These are phyloP conservation scores for Glaucopsyche alexis DNA, from an alignment of 2,888 invertebrate genomes.

Conservation along the genomic window DNA sequence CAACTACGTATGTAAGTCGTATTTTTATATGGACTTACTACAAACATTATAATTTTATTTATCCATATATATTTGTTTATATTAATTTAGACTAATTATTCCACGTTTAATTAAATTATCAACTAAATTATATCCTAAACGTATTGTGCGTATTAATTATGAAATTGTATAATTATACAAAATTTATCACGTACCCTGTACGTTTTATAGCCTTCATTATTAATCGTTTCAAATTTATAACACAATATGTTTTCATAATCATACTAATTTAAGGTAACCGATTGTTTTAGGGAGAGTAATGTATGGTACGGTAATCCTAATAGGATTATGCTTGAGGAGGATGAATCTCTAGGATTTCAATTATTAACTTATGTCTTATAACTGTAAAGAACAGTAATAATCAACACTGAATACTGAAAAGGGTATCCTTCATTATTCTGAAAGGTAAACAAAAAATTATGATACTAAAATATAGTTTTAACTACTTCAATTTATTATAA, in stretches of 20 bases:
- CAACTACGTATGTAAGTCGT: neutral
- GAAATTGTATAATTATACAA: slow-evolving; percentile 1
- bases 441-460: neutral
- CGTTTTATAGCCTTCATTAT: slow-evolving; percentile 15
- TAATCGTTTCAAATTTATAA: slow-evolving; percentile 19
- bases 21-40: too few species aligned
- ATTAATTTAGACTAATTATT: slow-evolving; percentile 5
- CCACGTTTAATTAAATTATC: slow-evolving; percentile 5
- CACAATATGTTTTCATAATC: slow-evolving; percentile 17
- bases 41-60: neutral
- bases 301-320: neutral
- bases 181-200: slow-evolving; percentile 14
- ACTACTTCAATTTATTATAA: slow-evolving; percentile 45
- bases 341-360: neutral
- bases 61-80: neutral
- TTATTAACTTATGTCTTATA: neutral
- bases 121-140: slow-evolving; percentile 9
- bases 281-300: neutral
- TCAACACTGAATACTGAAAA: too few species aligned
- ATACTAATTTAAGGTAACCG: slow-evolving; percentile 7
- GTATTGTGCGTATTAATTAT: slow-evolving; percentile 23
- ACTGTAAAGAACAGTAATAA: neutral
- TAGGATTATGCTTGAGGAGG: neutral
- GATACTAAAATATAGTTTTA: neutral
- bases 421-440: too few species aligned